Conservation (phyloP, 23 tunicate genomes). For the Ciona savignyi region DNA sequence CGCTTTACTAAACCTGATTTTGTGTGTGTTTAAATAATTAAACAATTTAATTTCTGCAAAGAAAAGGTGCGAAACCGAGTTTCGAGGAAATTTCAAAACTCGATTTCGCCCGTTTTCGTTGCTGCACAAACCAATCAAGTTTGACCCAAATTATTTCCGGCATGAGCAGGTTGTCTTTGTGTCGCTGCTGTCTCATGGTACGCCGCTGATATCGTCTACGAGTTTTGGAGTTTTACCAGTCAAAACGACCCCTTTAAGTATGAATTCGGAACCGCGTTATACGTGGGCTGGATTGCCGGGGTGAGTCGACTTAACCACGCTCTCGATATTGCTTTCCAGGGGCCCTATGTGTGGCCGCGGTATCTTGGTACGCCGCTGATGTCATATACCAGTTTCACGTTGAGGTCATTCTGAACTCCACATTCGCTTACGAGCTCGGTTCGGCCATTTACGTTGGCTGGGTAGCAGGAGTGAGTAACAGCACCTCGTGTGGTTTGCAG, state of each 20-base stretch:
- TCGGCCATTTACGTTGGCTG: slow-evolving; percentile 78
- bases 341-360: slow-evolving; percentile 36
- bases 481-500: too few relatives aligned
- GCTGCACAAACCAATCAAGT: too few relatives aligned
- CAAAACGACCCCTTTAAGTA: slow-evolving; percentile 40
- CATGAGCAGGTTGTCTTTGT: slow-evolving; percentile 50
- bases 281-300: slow-evolving; percentile 68
- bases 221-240: slow-evolving; percentile 5
- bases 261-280: slow-evolving; percentile 77
- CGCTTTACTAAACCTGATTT: too few relatives aligned
- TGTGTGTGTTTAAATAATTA: too few relatives aligned
- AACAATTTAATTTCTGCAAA: too few relatives aligned
- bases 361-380: slow-evolving; percentile 87
- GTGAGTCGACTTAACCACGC: slow-evolving; percentile 2
- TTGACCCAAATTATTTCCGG: neutral
- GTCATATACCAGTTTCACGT: slow-evolving; percentile 36
- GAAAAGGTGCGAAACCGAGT: too few relatives aligned
- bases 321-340: slow-evolving; percentile 53
- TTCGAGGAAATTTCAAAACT: too few relatives aligned
- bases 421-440: slow-evolving; percentile 72
- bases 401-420: neutral
- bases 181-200: slow-evolving; percentile 80
- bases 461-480: slow-evolving; percentile 74
- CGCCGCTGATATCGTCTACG: slow-evolving; percentile 62
- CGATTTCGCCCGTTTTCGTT: too few relatives aligned